Percentiles rank a stretch among this genome's conserved stretches.
phyloP scores from a whole-genome alignment of 2,888 invertebrate genomes.

The Rutpela maculata region DNA sequence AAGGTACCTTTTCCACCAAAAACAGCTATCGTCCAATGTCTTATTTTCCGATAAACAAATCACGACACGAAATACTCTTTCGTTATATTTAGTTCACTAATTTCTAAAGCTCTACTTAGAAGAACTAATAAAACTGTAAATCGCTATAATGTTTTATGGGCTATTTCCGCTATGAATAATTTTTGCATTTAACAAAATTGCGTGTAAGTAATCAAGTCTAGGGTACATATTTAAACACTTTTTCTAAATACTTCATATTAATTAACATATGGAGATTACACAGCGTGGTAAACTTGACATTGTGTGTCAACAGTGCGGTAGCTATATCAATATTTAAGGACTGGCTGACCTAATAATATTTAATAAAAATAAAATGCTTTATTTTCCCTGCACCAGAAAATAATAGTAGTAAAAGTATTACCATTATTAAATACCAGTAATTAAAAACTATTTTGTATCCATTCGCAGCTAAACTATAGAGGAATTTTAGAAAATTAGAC shows the following conservation, averaged over 20 bases:
- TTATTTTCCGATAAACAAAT: neutral
- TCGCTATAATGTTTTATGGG: conserved; percentile 2
- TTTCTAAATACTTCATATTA: conserved; percentile 37
- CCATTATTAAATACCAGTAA: no score
- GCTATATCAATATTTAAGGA: neutral
- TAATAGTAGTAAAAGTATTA: no score
- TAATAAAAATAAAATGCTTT: no score
- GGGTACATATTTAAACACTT: conserved; percentile 48
- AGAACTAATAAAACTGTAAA: neutral
- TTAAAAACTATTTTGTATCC: no score
- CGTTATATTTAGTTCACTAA: neutral
- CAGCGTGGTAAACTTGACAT: neutral
- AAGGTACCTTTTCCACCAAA: no score
- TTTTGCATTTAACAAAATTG: conserved; percentile 33
- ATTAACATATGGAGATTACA: neutral
- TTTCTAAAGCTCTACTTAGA: neutral
- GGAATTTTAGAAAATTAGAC: no score
- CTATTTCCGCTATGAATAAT: conserved; percentile 18
- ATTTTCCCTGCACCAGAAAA: no score
- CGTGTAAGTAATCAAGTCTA: conserved; percentile 23
- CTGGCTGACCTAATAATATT: neutral
- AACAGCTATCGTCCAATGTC: neutral
- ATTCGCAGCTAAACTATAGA: no score
- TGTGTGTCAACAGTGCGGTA: neutral
- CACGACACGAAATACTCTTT: neutral